Base-by-base conservation (phyloP, 1,140 invertebrate species). In the Zeugodacus cucurbitae region DNA sequence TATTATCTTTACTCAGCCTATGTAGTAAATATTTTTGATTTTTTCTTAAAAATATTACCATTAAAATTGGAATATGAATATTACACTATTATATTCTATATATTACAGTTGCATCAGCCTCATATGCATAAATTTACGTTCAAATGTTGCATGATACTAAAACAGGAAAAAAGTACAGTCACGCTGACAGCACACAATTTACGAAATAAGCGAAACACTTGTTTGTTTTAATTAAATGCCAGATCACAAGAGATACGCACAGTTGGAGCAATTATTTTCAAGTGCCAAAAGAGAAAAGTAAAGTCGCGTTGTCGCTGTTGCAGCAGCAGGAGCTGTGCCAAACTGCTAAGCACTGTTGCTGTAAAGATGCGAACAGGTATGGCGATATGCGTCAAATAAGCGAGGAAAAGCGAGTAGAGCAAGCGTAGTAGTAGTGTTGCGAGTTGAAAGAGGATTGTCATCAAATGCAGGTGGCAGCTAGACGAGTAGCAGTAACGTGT, bases 221-320 rank as follows among this genome's bases (percentile, higher is more conserved):
- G 74, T 82, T 82, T 82, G 41, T 82, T 82, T 82, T 82, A 82
- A 82, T 82, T 82, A 82, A 82, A 82, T 48, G 74, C 20, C 74
- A 82, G 34, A 82, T 54, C n/a, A 82, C 5, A 26, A 82, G 41
- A 26, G 22, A 82, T 82, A 54, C 74, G 74, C 74, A n/a, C 74
- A 82, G 74, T 34, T 82, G 6, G 2, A 44, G 41, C 74, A 82
- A 82, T 82, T 82, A 82, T 82, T 82, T 82, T 82, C 74, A 82
- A 82, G 74, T 44, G 34, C n/a, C 41, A n/a, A 82, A 17, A 82
- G 44, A 48, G 41, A 8, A 14, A n/a, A 48, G 44, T 48, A 48
- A 26, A 48, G 32, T 74, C 67, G 34, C 41, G 37, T 41, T 17
- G 37, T n/a, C 20, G 37, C 70, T 41, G 32, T 29, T 48, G 41